Evolutionary conservation across 2,888 invertebrate genomes (phyloP), one percentile per base, ranked within the genome.

Genomic region (Lysandra bellargus): DNA sequence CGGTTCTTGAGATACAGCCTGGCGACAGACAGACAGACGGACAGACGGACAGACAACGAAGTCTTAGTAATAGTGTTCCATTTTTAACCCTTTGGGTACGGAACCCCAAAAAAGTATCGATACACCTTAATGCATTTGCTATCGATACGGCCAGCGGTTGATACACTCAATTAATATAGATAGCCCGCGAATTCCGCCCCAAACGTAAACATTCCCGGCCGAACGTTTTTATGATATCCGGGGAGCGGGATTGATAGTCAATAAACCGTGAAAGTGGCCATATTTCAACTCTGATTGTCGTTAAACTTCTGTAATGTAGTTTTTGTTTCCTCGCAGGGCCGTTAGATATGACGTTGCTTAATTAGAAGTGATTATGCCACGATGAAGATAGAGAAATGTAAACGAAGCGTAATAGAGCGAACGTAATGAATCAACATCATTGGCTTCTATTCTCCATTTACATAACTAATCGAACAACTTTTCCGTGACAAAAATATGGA

Each of bases 171-270:
- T 76, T 76, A 76, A 53, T 53, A 30, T 53, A 30, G 30, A 14
- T 30, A 49, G 44, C 49, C 9, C 82, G 72, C 69, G 40, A 72
- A 78, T 78, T 76, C 33, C 64, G 53, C 76, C 76, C 53, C 14
- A 30, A 76, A 30, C 17, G 76, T 57, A 30, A 30, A 53, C 23
- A 49, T 53, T 30, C 76, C 76, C 5, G 76, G 76, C 30, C 44
- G 12, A 49, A 57, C 57, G 23, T 57, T 76, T 76, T 53, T 57
- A 53, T 14, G 76, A 76, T 53, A 57, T 53, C 49, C 33, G 33
- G 57, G 17, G 23, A 76, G 30, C 30, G 75, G 33, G 76, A 76
- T 57, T 53, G 76, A 76, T 76, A 12, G 76, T 76, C 75, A 53
- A 76, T 76, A 76, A 76, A 76, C 30, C 76, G 76, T 57, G 76